Conservation (phyloP, 2,797 vertebrate genomes). For the Cossypha dichroa region DNA sequence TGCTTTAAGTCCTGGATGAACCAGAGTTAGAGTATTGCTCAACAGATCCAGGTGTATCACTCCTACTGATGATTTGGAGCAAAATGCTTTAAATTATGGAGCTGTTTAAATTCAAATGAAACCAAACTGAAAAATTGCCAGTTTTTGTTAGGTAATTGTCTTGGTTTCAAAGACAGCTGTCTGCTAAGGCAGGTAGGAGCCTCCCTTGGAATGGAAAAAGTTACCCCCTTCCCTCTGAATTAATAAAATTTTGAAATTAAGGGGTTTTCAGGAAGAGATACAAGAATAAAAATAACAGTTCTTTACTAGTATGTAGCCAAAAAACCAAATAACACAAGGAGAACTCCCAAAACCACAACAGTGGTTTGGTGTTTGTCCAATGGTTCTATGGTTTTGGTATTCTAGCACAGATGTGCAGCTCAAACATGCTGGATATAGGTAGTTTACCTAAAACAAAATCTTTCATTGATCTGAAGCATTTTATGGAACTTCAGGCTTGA, state of each 20-base stretch:
- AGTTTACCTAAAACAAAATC: too few species aligned
- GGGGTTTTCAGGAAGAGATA: neutral
- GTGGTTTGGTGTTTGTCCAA: neutral
- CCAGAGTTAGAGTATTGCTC: neutral
- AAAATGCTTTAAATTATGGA: neutral
- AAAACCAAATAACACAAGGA: neutral
- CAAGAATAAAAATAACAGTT: too few species aligned
- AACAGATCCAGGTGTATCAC: neutral
- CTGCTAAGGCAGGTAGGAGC: neutral
- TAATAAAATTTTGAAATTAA: neutral
- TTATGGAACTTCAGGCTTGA: neutral
- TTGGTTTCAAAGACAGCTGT: neutral
- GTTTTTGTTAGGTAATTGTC: neutral
- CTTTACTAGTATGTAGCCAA: neutral
- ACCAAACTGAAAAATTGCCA: neutral
- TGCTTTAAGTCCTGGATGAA: neutral
- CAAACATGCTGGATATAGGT: too few species aligned
- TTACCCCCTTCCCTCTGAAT: neutral
- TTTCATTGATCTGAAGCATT: too few species aligned
- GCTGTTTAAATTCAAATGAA: neutral
- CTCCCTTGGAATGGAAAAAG: neutral
- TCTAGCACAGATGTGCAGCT: too few species aligned
- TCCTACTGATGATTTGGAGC: neutral
- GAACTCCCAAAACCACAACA: neutral
- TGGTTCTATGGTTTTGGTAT: too few species aligned